Evolutionary conservation across 2,888 invertebrate genomes (phyloP).

Genomic region (Mesorhabditis belari): DNA sequence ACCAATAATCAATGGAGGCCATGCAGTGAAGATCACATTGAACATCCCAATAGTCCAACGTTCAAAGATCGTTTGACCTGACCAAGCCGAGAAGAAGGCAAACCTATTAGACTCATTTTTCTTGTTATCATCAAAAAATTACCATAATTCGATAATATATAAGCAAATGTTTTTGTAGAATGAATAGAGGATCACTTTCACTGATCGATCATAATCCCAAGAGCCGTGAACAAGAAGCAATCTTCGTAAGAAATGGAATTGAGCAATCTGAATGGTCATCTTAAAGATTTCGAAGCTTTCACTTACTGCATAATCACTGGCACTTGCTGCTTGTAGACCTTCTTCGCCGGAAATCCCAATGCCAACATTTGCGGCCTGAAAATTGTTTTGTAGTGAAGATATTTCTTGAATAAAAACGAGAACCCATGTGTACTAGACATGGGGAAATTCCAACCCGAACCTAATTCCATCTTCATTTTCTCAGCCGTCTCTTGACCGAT

Average conservation of each 20-base stretch:
- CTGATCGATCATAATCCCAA: slow-evolving; percentile 84
- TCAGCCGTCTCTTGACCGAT: too few species aligned
- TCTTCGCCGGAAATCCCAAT: slow-evolving; percentile 94
- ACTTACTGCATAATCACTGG: slow-evolving; percentile 81
- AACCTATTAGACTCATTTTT: slow-evolving; percentile 67
- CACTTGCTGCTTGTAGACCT: slow-evolving; percentile 97
- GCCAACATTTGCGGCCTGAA: slow-evolving; percentile 88
- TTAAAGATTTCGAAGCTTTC: not conserved
- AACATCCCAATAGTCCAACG: slow-evolving; percentile 95
- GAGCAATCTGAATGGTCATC: slow-evolving; percentile 68
- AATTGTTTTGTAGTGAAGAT: not conserved
- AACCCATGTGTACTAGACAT: too few species aligned
- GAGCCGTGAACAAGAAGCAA: slow-evolving; percentile 92
- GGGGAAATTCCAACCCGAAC: too few species aligned
- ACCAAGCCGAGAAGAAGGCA: slow-evolving; percentile 78
- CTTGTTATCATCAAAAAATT: slow-evolving; percentile 18
- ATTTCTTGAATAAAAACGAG: too few species aligned
- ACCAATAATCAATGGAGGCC: slow-evolving; percentile 77
- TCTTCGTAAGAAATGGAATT: slow-evolving; percentile 86
- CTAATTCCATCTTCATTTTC: too few species aligned
- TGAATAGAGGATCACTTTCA: slow-evolving; percentile 41
- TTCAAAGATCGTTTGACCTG: slow-evolving; percentile 96
- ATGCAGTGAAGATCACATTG: slow-evolving; percentile 89
- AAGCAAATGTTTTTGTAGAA: slow-evolving; percentile 99
- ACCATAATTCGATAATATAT: slow-evolving; percentile 79